phyloP scores from a whole-genome alignment of 2,113 vertebrate species.

The Corynorhinus townsendii region DNA sequence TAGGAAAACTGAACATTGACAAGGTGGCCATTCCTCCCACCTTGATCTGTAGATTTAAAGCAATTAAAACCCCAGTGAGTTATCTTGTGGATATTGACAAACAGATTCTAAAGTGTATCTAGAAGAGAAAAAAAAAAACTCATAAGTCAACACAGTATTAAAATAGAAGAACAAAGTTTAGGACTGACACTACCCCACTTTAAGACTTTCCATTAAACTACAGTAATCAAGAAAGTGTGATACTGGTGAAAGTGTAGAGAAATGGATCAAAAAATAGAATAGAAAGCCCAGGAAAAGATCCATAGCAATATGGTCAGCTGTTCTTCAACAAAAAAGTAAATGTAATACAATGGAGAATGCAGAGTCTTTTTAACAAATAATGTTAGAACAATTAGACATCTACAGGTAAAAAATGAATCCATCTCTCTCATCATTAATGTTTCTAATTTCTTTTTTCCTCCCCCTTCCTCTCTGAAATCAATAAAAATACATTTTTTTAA shows the following conservation, averaged over 20 bases:
- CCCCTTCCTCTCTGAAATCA: no score
- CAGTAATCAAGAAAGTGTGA: background rate
- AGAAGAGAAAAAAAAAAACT: background rate
- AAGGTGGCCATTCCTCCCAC: background rate
- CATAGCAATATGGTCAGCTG: background rate
- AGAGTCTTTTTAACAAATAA: background rate
- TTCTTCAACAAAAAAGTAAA: background rate
- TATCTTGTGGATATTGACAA: background rate
- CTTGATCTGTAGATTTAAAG: background rate
- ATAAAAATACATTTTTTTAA: no score
- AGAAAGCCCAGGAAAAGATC: background rate
- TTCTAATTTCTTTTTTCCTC: no score
- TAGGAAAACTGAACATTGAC: background rate
- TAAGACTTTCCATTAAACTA: background rate
- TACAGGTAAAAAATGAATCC: background rate
- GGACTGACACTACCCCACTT: background rate
- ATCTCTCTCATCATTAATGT: no score
- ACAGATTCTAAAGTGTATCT: background rate
- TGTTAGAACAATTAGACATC: background rate
- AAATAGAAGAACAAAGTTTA: background rate
- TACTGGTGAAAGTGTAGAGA: background rate
- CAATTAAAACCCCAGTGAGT: background rate
- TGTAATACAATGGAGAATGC: background rate
- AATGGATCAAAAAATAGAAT: background rate
- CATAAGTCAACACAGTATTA: background rate